phyloP scores from a whole-genome alignment of 1,140 invertebrate genomes.

The Teleopsis dalmanni region DNA sequence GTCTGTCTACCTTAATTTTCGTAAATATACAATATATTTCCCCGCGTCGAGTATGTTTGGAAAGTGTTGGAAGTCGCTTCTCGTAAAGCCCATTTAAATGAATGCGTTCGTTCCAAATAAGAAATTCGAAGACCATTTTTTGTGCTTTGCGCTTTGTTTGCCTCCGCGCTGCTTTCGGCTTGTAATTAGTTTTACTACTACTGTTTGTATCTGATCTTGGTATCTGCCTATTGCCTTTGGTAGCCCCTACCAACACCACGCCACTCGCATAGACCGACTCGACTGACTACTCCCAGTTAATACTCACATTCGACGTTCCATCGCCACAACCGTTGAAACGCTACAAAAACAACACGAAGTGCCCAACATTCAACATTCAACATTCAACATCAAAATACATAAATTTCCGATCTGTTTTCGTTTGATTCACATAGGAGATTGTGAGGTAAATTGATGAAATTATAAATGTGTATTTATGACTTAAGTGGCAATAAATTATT shows the following conservation, averaged over 20 bases:
- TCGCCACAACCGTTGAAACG: too few relatives aligned
- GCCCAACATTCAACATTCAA: too few relatives aligned
- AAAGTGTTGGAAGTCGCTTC: too few relatives aligned
- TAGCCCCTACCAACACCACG: neutral
- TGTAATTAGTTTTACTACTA: conserved; percentile 35
- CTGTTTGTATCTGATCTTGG: too few relatives aligned
- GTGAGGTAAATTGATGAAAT: conserved; percentile 21
- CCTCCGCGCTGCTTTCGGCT: conserved; percentile 18
- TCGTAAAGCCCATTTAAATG: too few relatives aligned
- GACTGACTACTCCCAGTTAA: neutral
- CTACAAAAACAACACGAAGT: too few relatives aligned
- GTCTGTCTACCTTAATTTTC: too few relatives aligned
- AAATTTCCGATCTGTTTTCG: neutral
- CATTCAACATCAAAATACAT: too few relatives aligned
- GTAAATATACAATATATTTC: too few relatives aligned
- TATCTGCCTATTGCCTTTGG: conserved; percentile 1
- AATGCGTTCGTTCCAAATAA: too few relatives aligned
- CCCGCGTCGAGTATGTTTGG: too few relatives aligned
- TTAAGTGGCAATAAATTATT: conserved; percentile 41
- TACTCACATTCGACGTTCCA: neutral
- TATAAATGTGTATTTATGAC: conserved; percentile 43
- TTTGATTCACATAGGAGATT: conserved; percentile 5
- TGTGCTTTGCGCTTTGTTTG: conserved; percentile 8
- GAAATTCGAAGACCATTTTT: neutral
- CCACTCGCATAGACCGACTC: conserved; percentile 3